Evolutionary conservation across 2,888 invertebrate species (phyloP).

Genomic region (Drosophila aldrichi): DNA sequence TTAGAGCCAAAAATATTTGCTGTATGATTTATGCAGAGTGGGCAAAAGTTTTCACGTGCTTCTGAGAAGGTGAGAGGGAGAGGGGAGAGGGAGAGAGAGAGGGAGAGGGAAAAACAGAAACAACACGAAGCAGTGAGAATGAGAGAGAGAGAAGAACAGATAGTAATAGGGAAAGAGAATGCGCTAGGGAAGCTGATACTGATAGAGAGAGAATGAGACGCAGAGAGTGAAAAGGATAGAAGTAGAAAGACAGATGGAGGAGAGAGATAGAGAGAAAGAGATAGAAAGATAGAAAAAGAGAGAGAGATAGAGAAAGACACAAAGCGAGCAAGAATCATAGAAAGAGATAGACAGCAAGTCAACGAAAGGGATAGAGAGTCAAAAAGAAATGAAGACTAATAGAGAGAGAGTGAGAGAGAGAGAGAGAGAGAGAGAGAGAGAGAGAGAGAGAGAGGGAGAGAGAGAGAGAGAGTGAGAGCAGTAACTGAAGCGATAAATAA

Average conservation of each 20-base stretch:
- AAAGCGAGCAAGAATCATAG: background rate
- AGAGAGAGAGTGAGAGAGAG: background rate
- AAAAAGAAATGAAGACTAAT: background rate
- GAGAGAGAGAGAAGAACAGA: background rate
- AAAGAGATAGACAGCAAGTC: background rate
- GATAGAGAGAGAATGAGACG: background rate
- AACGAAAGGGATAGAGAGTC: no score
- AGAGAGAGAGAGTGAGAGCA: no score
- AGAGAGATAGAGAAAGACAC: background rate
- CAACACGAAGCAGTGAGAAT: background rate
- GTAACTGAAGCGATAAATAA: no score
- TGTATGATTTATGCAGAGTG: slow-evolving; percentile 47
- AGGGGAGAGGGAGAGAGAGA: background rate
- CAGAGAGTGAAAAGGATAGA: background rate
- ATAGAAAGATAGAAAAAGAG: background rate
- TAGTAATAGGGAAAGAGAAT: background rate
- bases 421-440: background rate
- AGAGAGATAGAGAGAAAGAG: background rate
- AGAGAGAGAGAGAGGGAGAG: no score
- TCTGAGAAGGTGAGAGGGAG: background rate
- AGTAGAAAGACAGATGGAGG: background rate
- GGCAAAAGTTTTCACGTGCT: slow-evolving; percentile 22
- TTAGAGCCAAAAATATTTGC: slow-evolving; percentile 13
- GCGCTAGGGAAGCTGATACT: background rate
- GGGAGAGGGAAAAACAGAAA: background rate